A percentile compares a stretch with the other conserved stretches of the same genome.
Conservation (phyloP, 2,113 vertebrate genomes). For the Saguinus imperator region DNA sequence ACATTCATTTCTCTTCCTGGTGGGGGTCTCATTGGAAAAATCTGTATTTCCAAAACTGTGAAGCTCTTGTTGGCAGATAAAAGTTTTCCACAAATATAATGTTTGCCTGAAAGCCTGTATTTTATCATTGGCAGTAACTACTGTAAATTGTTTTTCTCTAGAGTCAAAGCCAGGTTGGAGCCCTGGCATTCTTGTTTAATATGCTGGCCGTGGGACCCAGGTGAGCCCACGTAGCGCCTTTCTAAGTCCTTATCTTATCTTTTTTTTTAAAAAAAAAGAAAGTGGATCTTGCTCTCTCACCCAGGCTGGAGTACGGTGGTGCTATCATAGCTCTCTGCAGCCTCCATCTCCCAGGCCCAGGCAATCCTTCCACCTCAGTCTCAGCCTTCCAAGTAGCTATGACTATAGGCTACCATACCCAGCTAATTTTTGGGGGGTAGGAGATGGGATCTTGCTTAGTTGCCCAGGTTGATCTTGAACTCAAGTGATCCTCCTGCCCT, state of each 20-base stretch:
- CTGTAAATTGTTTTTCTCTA: neutral
- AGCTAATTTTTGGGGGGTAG: too few relatives aligned
- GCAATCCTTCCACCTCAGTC: too few relatives aligned
- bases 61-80: neutral
- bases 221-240: neutral
- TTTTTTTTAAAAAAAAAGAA: too few relatives aligned
- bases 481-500: too few relatives aligned
- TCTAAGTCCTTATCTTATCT: neutral
- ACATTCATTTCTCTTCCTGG: neutral
- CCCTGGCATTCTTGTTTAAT: neutral
- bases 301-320: too few relatives aligned
- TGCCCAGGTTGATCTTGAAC: too few relatives aligned
- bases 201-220: accelerated
- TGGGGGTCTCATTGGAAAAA: neutral
- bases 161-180: neutral
- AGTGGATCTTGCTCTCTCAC: too few relatives aligned
- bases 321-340: too few relatives aligned
- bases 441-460: too few relatives aligned
- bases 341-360: too few relatives aligned
- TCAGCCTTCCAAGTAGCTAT: too few relatives aligned
- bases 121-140: neutral
- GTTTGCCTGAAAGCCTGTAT: neutral
- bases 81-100: neutral
- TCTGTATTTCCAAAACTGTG: neutral
- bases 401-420: too few relatives aligned